phyloP scores from a whole-genome alignment of 2,888 invertebrate species.

The Halictus quadricinctus region DNA sequence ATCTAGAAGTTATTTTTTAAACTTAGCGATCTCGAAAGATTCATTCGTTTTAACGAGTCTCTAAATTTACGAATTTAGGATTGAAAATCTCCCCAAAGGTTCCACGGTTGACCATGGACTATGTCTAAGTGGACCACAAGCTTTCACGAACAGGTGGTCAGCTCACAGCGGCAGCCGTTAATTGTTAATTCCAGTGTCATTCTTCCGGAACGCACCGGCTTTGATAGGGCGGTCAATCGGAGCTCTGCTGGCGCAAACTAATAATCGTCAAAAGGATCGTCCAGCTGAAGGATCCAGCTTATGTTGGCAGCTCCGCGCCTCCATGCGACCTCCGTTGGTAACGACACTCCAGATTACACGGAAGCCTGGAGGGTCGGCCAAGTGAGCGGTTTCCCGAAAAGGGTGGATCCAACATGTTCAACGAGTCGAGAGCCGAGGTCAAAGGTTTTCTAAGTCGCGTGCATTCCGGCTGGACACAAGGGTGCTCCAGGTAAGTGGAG shows the following conservation, averaged over 20 bases:
- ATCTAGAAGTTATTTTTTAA: background rate
- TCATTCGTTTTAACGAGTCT: background rate
- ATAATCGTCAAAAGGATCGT: conserved; percentile 1
- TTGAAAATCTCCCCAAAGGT: background rate
- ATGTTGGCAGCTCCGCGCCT: background rate
- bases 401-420: conserved; percentile 11
- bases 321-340: background rate
- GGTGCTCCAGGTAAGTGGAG: background rate
- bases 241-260: background rate
- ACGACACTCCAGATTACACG: conserved; percentile 7
- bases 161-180: background rate
- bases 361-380: conserved; percentile 14
- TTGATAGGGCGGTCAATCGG: background rate
- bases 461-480: background rate
- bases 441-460: conserved; percentile 7
- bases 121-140: background rate
- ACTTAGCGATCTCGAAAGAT: background rate
- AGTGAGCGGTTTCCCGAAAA: conserved; percentile 9
- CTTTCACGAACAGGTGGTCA: background rate
- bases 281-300: background rate
- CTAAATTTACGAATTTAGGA: background rate
- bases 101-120: background rate
- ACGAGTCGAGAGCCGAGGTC: conserved; percentile 8
- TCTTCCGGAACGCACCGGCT: background rate
- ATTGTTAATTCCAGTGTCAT: background rate